A percentile compares a stretch with the other conserved stretches of the same genome.
These are phyloP conservation scores for Polylopha cassiicola DNA, from an alignment of 2,888 invertebrate species.

Conservation along the genomic window DNA sequence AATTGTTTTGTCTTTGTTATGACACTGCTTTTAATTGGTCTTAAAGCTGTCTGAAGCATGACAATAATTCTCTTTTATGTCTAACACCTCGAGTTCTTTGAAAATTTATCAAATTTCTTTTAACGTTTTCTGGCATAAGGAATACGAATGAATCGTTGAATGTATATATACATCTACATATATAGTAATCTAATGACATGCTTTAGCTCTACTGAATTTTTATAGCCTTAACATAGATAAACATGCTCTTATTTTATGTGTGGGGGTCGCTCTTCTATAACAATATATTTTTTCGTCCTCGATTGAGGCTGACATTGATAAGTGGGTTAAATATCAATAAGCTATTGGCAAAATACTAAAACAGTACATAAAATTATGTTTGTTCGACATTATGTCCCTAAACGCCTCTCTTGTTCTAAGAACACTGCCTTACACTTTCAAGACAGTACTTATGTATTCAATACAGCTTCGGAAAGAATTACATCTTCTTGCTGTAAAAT, in stretches of 20 bases:
- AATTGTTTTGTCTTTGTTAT: conserved; percentile 38
- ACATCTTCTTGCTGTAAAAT: conserved; percentile 21
- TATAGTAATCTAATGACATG: conserved; percentile 5
- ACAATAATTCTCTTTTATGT: conserved; percentile 9
- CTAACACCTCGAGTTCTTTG: too few species aligned
- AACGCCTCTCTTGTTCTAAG: too few species aligned
- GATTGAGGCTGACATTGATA: too few species aligned
- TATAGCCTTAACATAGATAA: conserved; percentile 13
- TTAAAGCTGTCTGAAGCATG: conserved; percentile 11
- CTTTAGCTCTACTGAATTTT: conserved; percentile 6
- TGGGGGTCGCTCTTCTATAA: conserved; percentile 13
- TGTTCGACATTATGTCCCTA: too few species aligned
- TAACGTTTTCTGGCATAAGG: neutral
- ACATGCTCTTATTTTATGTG: conserved; percentile 17
- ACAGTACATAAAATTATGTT: neutral
- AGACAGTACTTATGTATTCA: conserved; percentile 16
- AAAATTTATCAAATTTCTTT: too few species aligned
- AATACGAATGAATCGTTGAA: conserved; percentile 1
- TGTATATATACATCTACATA: too few species aligned
- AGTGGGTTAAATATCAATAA: too few species aligned
- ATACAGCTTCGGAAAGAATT: conserved; percentile 21
- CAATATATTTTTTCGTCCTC: conserved; percentile 2
- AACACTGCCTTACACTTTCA: conserved; percentile 3
- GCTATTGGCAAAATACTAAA: neutral
- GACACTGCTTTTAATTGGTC: conserved; percentile 30